phyloP scores from a whole-genome alignment of 2,797 vertebrate species.

The Acrossocheilus fasciatus region DNA sequence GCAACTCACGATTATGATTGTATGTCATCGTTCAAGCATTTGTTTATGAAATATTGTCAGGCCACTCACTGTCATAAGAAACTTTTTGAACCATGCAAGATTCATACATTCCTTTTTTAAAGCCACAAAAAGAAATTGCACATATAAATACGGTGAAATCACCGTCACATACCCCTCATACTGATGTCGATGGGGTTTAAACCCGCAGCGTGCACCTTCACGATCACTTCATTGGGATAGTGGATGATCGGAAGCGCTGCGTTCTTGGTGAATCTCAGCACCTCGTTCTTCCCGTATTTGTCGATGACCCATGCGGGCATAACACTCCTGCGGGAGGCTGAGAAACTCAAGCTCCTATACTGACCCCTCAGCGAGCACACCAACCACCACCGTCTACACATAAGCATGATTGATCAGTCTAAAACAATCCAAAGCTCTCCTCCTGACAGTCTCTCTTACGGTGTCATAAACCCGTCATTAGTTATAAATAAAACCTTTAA shows the following conservation, averaged over 20 bases:
- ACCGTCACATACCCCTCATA: slow-evolving; percentile 91
- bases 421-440: background rate
- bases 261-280: slow-evolving; percentile 85
- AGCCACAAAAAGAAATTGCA: background rate
- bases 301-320: slow-evolving; percentile 98
- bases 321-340: slow-evolving; percentile 63
- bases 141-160: background rate
- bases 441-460: background rate
- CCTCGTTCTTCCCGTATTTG: slow-evolving; percentile 88
- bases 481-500: background rate
- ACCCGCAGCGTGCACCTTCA: slow-evolving; percentile 90
- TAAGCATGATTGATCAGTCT: slow-evolving; percentile 23
- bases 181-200: slow-evolving; percentile 93
- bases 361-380: slow-evolving; percentile 1
- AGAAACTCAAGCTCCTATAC: slow-evolving; percentile 71
- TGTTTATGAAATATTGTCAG: background rate
- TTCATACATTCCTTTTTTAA: background rate
- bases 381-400: slow-evolving; percentile 57
- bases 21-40: background rate
- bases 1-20: background rate
- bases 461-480: background rate
- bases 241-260: slow-evolving; percentile 85
- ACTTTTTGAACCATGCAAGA: background rate
- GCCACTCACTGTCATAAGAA: background rate
- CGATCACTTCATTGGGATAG: slow-evolving; percentile 93